phyloP scores from a whole-genome alignment of 2,113 vertebrate genomes.

The Tilapia sparmanii region DNA sequence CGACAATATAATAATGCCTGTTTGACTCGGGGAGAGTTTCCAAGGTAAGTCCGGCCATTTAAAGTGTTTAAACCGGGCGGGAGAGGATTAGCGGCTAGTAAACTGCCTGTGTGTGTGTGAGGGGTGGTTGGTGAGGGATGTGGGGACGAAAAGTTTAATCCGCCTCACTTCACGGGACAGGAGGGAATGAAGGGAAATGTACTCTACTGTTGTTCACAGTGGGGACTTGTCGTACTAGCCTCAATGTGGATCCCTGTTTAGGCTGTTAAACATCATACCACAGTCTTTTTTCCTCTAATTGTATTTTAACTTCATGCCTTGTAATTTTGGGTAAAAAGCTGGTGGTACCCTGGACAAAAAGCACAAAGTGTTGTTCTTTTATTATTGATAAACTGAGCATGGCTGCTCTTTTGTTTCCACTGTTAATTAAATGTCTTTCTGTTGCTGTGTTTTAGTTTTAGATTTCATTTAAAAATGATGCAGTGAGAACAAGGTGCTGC shows the following conservation, averaged over 20 bases:
- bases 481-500: background rate
- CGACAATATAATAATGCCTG: slow-evolving; percentile 57
- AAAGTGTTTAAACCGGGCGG: background rate
- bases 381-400: background rate
- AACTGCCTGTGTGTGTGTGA: background rate
- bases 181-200: background rate
- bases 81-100: background rate
- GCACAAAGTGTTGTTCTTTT: background rate
- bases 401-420: background rate
- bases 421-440: background rate
- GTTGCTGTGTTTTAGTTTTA: background rate
- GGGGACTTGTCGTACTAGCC: slow-evolving; percentile 17
- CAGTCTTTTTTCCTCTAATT: background rate
- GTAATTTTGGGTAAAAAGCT: background rate
- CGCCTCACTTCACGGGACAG: slow-evolving; percentile 10
- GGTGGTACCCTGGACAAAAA: background rate
- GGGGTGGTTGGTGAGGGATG: background rate
- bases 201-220: slow-evolving; percentile 23
- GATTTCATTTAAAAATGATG: background rate
- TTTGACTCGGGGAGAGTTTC: slow-evolving; percentile 41
- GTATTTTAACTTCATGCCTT: background rate
- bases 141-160: slow-evolving; percentile 44
- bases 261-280: background rate
- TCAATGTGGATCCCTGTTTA: background rate
- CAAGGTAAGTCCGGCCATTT: slow-evolving; percentile 42